phyloP scores from a whole-genome alignment of 2,113 vertebrate species.

The Entelurus aequoreus region DNA sequence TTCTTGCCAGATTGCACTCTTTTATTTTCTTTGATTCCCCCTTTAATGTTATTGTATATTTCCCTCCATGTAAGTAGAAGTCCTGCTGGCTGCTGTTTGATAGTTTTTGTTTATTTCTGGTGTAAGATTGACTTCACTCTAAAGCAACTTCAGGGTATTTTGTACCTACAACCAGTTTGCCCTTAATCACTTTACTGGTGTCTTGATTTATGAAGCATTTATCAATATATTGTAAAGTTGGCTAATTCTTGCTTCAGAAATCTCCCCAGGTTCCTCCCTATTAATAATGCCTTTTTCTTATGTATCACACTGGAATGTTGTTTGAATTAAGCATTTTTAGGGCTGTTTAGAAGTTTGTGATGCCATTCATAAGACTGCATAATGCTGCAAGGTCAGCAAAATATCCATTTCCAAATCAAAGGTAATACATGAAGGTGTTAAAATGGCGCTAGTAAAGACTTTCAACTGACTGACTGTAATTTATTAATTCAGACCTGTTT shows the following conservation, averaged over 20 bases:
- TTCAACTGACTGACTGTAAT: background rate
- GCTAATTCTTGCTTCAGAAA: background rate
- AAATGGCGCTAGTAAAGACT: background rate
- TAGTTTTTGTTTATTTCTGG: background rate
- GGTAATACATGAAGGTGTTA: too few species aligned
- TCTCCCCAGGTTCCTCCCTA: background rate
- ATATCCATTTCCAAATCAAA: background rate
- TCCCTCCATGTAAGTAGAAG: too few species aligned
- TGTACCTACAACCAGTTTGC: background rate
- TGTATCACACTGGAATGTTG: background rate
- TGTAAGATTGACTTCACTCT: background rate
- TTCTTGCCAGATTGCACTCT: background rate
- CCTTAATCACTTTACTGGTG: background rate
- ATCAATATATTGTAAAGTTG: background rate
- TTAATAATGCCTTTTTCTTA: background rate
- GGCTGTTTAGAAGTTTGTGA: background rate
- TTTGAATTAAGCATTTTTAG: background rate
- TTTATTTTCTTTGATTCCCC: background rate
- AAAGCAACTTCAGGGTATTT: background rate
- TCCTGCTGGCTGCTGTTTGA: background rate
- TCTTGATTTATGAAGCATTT: background rate
- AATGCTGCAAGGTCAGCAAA: background rate
- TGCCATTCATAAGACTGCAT: background rate
- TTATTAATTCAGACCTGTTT: constrained; percentile 1
- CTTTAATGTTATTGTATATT: too few species aligned